These are phyloP conservation scores for Thyatira batis DNA, from an alignment of 2,888 invertebrate species.

Conservation along the genomic window DNA sequence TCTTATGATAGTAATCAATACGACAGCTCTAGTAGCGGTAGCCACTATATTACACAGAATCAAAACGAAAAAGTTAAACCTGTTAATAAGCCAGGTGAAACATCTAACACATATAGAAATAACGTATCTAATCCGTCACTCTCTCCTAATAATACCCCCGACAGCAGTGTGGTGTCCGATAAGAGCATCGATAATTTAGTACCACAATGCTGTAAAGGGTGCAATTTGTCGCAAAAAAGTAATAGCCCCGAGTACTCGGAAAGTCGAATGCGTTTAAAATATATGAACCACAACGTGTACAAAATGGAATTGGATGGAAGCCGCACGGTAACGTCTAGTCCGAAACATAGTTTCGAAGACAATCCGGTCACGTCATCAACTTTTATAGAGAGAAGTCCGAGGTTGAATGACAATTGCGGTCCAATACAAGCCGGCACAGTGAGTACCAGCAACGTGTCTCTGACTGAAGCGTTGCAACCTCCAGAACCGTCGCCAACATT, in stretches of 20 bases:
- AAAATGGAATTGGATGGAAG: constrained; percentile 77
- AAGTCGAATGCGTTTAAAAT: constrained; percentile 63
- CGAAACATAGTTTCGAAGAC: constrained; percentile 77
- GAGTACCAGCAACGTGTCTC: constrained; percentile 91
- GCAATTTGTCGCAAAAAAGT: constrained; percentile 69
- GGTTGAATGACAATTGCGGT: constrained; percentile 83
- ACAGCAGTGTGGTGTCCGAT: constrained; percentile 72
- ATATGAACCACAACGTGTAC: constrained; percentile 67
- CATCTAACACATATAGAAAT: constrained; percentile 55
- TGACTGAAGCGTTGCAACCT: constrained; percentile 78
- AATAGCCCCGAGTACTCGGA: constrained; percentile 64
- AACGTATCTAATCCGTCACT: constrained; percentile 66
- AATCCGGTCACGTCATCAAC: constrained; percentile 88
- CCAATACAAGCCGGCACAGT: constrained; percentile 93
- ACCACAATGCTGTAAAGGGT: constrained; percentile 79
- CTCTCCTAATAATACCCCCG: constrained; percentile 72
- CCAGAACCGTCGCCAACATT: constrained; percentile 84
- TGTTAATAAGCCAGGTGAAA: constrained; percentile 49
- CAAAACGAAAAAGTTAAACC: constrained; percentile 57
- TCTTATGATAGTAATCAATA: constrained; percentile 60
- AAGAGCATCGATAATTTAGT: constrained; percentile 53
- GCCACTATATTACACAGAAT: constrained; percentile 46
- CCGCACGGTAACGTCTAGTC: constrained; percentile 74
- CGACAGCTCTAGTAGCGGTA: constrained; percentile 44
- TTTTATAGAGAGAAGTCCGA: constrained; percentile 82